These are phyloP conservation scores for Otis tarda DNA, from an alignment of 2,113 vertebrate genomes.

Conservation along the genomic window DNA sequence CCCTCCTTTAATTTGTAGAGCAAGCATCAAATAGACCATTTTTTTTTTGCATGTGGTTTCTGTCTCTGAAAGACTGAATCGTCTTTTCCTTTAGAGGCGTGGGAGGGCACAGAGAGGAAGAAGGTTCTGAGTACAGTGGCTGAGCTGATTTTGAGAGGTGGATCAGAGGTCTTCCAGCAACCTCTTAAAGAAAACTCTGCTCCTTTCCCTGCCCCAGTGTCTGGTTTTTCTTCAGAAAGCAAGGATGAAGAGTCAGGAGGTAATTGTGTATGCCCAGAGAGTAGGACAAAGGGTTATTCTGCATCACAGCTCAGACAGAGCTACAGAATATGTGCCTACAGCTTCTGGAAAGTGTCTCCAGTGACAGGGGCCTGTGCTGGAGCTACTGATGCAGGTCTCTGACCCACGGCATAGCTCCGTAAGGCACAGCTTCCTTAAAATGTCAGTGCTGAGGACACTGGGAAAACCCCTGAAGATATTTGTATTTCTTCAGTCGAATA, in stretches of 20 bases:
- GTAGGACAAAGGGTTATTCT: not conserved
- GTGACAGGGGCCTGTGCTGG: not conserved
- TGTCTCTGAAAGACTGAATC: not conserved
- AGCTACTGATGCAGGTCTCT: not conserved
- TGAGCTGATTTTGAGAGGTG: not conserved
- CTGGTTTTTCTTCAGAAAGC: not conserved
- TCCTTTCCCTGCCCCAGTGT: not conserved
- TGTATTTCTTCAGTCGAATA: not conserved
- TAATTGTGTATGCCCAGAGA: not conserved
- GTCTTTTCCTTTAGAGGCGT: not conserved
- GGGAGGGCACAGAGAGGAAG: not conserved
- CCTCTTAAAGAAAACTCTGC: not conserved
- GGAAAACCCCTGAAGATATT: not conserved
- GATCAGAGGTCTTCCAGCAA: not conserved
- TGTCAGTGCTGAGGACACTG: not conserved
- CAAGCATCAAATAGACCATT: fast-evolving
- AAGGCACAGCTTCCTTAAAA: not conserved
- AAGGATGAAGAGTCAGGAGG: not conserved
- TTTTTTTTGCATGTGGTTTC: not conserved
- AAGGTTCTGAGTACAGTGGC: not conserved
- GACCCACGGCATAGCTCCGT: fast-evolving
- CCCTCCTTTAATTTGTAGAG: not conserved
- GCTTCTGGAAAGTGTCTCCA: not conserved
- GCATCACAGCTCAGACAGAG: not conserved
- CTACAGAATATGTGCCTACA: not conserved